Evolutionary conservation across 2,888 invertebrate species (phyloP), one percentile per base, ranked within the genome.

Genomic region (Tachystola acroxantha): DNA sequence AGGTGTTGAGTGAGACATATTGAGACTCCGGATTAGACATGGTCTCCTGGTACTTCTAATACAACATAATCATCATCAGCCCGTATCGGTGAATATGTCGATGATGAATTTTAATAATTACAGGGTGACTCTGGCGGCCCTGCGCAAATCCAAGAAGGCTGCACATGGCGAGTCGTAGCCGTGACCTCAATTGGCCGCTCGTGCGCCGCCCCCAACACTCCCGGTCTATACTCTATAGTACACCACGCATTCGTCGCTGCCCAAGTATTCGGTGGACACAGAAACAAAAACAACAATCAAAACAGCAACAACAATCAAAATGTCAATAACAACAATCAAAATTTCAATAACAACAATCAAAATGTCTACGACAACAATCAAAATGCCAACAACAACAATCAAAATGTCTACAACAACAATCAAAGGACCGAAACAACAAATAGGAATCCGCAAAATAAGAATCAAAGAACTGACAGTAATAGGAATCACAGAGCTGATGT

Each of bases 51-150:
- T n/a, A n/a, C n/a, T n/a, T n/a, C n/a, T n/a, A n/a, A n/a, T n/a
- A n/a, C n/a, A n/a, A n/a, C n/a, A n/a, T n/a, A n/a, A n/a, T n/a
- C n/a, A n/a, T n/a, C n/a, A n/a, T n/a, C n/a, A n/a, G n/a, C n/a
- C n/a, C n/a, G n/a, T n/a, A n/a, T n/a, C n/a, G n/a, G n/a, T n/a
- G n/a, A n/a, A n/a, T n/a, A n/a, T n/a, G n/a, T n/a, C n/a, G n/a
- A n/a, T n/a, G n/a, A n/a, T n/a, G n/a, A n/a, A 16, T 16, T 16
- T 16, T 16, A 4, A 4, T 16, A 16, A 16, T 16, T 16, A 16
- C 64, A 86, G 86, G 86, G 86, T 32, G 86, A 86, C 36, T 84
- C 84, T 0, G 86, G 85, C 0, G 85, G 86, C 0, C 85, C 85
- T 2, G 80, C 76, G 0, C 82, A 84, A 43, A 45, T 80, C 1